Conservation (phyloP, 2,113 vertebrate species). For the Periophthalmus modestus region DNA sequence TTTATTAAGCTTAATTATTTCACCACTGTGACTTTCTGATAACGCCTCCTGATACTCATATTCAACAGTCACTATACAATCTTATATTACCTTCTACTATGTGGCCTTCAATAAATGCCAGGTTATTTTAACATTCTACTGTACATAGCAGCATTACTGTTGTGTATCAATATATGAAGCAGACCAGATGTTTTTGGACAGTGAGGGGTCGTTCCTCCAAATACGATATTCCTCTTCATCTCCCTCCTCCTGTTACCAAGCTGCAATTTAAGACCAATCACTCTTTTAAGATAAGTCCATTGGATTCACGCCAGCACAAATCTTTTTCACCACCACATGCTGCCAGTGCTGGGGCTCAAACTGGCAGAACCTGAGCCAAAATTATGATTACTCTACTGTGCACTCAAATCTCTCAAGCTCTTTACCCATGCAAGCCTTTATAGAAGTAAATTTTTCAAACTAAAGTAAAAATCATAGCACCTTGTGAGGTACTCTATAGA, state of each 20-base stretch:
- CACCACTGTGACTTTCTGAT: no score
- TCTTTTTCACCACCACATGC: constrained; percentile 27
- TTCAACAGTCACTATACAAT: no score
- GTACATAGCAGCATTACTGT: not conserved
- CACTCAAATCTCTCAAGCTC: constrained; percentile 12
- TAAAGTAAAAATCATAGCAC: constrained; percentile 34
- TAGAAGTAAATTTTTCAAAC: constrained; percentile 28
- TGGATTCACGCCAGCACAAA: constrained; percentile 24
- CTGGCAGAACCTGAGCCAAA: constrained; percentile 35
- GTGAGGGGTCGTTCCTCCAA: constrained; percentile 14
- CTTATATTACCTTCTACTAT: no score
- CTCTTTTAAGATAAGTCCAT: constrained; percentile 37
- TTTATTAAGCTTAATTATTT: no score
- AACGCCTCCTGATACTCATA: no score
- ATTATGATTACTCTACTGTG: constrained; percentile 20
- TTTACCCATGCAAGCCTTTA: constrained; percentile 29
- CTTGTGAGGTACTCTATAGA: constrained; percentile 32
- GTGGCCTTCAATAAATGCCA: not conserved
- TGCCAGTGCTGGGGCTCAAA: constrained; percentile 36
- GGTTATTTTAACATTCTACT: not conserved
- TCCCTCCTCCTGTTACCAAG: constrained; percentile 5
- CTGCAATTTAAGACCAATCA: constrained; percentile 29
- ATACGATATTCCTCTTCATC: constrained; percentile 19
- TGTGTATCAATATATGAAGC: constrained; percentile 3
- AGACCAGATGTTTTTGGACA: constrained; percentile 23